phyloP scores from a whole-genome alignment of 2,888 invertebrate species.

The Cantharis nigra region DNA sequence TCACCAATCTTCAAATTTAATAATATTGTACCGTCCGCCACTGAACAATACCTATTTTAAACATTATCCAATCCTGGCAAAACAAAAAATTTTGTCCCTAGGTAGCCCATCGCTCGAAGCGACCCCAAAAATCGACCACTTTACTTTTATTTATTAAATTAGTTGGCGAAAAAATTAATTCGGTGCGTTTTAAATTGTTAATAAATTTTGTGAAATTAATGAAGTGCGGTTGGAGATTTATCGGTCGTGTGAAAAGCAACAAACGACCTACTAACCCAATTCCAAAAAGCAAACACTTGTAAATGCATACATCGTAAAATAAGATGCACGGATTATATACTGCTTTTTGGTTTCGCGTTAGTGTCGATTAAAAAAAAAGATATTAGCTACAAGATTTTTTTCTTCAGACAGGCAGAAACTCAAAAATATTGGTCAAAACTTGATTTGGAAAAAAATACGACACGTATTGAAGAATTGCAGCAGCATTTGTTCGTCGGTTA shows the following conservation, averaged over 20 bases:
- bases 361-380: background rate
- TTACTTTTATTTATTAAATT: background rate
- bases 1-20: too few relatives aligned
- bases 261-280: constrained; percentile 45
- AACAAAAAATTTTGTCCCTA: background rate
- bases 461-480: constrained; percentile 21
- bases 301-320: constrained; percentile 33
- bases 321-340: constrained; percentile 22
- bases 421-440: background rate
- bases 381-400: background rate
- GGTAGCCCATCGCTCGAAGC: too few relatives aligned
- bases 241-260: constrained; percentile 8
- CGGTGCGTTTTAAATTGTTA: background rate
- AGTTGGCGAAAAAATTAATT: background rate
- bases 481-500: constrained; percentile 24
- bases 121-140: background rate
- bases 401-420: background rate
- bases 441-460: background rate
- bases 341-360: background rate
- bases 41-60: too few relatives aligned
- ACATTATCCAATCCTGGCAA: background rate
- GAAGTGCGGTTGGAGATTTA: background rate
- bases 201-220: background rate
- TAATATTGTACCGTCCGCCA: too few relatives aligned
- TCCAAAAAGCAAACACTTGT: constrained; percentile 45